Evolutionary conservation across 1,140 invertebrate genomes (phyloP).

Genomic region (Zaprionus nigranus): DNA sequence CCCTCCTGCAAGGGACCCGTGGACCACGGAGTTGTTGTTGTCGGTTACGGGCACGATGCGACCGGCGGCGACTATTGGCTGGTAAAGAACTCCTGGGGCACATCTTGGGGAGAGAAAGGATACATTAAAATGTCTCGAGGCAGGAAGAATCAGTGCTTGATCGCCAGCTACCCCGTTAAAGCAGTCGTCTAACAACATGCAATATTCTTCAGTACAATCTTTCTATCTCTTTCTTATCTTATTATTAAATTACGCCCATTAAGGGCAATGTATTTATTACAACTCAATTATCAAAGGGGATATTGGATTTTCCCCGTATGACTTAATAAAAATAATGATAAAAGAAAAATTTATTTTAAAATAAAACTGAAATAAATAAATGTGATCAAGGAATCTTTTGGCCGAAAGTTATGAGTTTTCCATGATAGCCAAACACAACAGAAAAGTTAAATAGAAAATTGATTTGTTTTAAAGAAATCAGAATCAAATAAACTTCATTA

Average conservation of each 20-base stretch:
- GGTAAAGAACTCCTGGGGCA: slow-evolving; percentile 87
- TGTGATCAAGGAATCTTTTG: too few species aligned
- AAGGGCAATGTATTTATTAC: neutral
- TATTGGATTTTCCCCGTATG: too few species aligned
- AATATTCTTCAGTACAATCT: neutral
- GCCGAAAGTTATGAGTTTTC: too few species aligned
- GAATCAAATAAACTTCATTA: too few species aligned
- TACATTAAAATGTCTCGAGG: slow-evolving; percentile 87
- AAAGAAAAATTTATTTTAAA: too few species aligned
- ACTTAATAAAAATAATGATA: too few species aligned
- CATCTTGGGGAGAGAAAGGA: slow-evolving; percentile 86
- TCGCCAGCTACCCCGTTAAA: slow-evolving; percentile 10
- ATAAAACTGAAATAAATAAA: too few species aligned
- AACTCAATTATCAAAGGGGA: too few species aligned
- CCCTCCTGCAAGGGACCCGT: slow-evolving; percentile 67
- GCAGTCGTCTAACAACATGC: neutral
- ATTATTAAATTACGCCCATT: neutral
- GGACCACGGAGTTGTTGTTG: slow-evolving; percentile 86
- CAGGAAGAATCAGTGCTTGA: slow-evolving; percentile 47
- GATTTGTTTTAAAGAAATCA: too few species aligned
- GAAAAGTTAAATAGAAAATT: too few species aligned
- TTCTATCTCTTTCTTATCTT: neutral
- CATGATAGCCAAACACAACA: too few species aligned
- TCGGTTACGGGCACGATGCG: slow-evolving; percentile 90
- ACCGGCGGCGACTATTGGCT: slow-evolving; percentile 87